Evolutionary conservation across 2,113 vertebrate genomes (phyloP).

Genomic region (Tetraodon nigroviridis): DNA sequence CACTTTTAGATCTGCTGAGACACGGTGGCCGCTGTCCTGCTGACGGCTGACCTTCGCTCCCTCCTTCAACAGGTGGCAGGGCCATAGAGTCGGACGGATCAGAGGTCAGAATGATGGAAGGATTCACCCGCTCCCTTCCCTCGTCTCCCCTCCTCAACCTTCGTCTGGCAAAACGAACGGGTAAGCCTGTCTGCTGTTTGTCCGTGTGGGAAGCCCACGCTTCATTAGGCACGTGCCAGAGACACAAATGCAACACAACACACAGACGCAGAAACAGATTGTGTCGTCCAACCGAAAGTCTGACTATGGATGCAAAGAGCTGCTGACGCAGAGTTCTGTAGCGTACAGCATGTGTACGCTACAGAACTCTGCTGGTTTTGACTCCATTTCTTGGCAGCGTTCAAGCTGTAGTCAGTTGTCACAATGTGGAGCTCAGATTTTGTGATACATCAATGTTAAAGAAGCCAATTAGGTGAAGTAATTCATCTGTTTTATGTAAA

Average conservation of each 20-base stretch:
- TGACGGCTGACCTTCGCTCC: background rate
- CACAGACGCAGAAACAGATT: constrained; percentile 10
- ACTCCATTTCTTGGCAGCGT: background rate
- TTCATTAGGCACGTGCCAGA: background rate
- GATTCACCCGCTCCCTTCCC: constrained; percentile 63
- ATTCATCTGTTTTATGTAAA: too few relatives aligned
- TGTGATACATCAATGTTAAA: too few relatives aligned
- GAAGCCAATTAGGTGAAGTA: too few relatives aligned
- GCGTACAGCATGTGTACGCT: background rate
- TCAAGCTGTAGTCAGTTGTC: background rate
- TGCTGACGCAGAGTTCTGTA: too few relatives aligned
- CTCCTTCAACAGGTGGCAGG: constrained; percentile 26
- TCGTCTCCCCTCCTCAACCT: constrained; percentile 66
- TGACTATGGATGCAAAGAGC: background rate
- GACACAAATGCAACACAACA: background rate
- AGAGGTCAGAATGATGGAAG: constrained; percentile 56
- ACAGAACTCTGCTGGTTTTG: background rate
- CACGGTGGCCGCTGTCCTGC: background rate
- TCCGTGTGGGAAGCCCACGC: background rate
- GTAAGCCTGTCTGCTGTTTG: constrained; percentile 21
- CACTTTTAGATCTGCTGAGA: background rate
- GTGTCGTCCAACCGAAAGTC: background rate
- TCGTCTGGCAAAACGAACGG: constrained; percentile 49
- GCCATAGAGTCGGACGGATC: constrained; percentile 46
- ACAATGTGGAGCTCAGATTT: too few relatives aligned